Base-by-base conservation (phyloP, 2,113 vertebrate species). In the Notothenia coriiceps region DNA sequence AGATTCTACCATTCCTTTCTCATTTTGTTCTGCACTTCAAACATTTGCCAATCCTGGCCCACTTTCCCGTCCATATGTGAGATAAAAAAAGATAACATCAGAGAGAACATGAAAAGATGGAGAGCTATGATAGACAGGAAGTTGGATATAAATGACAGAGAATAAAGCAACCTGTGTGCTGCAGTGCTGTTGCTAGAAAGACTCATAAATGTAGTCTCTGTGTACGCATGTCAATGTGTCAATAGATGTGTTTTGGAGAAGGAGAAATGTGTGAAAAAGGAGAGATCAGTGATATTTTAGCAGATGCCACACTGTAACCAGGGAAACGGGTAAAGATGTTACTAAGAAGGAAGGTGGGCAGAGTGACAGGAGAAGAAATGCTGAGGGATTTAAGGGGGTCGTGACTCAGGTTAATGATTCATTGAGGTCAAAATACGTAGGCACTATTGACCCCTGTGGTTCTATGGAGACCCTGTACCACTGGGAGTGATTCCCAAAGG, bases 1-100 rank as follows among this genome's bases (percentile, higher is more conserved):
- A 50, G 70, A 86, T 78, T 87, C 81, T 82, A 74, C 56, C 77
- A 44, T 86, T 86, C 72, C 83, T 74, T 85, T 88, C 85, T 88
- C 87, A 89, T 80, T 87, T 67, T 61, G 80, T 73, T 73, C 57
- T 56, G 62, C 62, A 79, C 87, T 81, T 91, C 77, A 89, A 88
- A 87, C 71, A 50, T 18, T 20, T 56, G 62, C 78, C 49, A 62
- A 65, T 78, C 63, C 69, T 89, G 86, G 85, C 84, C 90, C 84
- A 87, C 78, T 91, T 90, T 87, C 57, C 68, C 18, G 1, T 60
- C 68, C 60, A 70, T 84, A 74, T 72, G 59, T 43, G 43, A 62
- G 55, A 72, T 70, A 77, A 68, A 69, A 40, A 73, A 73, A 54
- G 25, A 77, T 10, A 47, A 75, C 57, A 35, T 64, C 72, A 63